Evolutionary conservation across 2,113 vertebrate species (phyloP).

Genomic region (Phoenicopterus ruber): DNA sequence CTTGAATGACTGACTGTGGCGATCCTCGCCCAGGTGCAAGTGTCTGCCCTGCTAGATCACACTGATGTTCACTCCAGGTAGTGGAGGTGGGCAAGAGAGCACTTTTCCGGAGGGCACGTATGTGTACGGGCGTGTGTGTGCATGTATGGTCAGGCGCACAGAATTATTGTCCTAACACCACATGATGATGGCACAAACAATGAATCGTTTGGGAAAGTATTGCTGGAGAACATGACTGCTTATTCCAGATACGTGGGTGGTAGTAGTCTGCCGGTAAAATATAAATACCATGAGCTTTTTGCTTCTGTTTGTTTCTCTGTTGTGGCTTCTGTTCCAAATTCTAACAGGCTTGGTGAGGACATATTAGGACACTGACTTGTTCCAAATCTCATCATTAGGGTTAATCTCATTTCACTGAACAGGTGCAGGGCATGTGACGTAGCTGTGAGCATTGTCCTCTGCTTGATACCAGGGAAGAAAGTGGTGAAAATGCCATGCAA

Average conservation of each 20-base stretch:
- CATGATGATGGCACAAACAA: not conserved
- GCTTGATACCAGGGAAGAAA: not conserved
- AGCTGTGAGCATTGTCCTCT: not conserved
- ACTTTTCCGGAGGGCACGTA: not conserved
- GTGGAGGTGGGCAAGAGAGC: not conserved
- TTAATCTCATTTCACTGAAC: not conserved
- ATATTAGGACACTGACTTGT: not conserved
- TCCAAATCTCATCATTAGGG: not conserved
- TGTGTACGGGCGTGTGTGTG: accelerated
- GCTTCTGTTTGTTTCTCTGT: not conserved
- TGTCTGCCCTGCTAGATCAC: not conserved
- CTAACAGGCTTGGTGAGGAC: not conserved
- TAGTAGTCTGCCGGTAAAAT: not conserved
- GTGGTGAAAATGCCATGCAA: not conserved
- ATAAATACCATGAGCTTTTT: not conserved
- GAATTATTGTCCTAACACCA: not conserved
- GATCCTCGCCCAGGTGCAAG: not conserved
- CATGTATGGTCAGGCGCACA: accelerated
- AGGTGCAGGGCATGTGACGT: not conserved
- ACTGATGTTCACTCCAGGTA: accelerated
- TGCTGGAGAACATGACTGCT: not conserved
- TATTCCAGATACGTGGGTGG: not conserved
- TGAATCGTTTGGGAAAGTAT: not conserved
- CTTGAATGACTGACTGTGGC: not conserved
- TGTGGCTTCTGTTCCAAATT: not conserved